These are phyloP conservation scores for Yponomeuta plumbellus DNA, from an alignment of 2,888 invertebrate genomes.

Conservation along the genomic window DNA sequence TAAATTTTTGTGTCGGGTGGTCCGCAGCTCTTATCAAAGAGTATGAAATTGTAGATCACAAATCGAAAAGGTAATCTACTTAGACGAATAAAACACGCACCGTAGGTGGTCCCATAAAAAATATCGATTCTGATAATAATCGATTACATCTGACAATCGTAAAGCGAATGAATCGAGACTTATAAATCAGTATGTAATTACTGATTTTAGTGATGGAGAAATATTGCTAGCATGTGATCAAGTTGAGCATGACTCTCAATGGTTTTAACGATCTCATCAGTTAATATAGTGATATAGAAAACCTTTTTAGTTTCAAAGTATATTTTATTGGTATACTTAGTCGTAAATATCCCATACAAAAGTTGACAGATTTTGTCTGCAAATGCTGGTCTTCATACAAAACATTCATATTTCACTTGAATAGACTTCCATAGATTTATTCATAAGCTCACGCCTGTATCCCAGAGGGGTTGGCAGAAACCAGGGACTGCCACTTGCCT, in stretches of 20 bases:
- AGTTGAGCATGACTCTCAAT: not conserved
- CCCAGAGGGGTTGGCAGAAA: too few species aligned
- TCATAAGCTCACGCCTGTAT: too few species aligned
- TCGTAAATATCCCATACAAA: not conserved
- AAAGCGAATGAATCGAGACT: slow-evolving; percentile 41
- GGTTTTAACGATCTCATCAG: slow-evolving; percentile 1
- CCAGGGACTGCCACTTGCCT: too few species aligned
- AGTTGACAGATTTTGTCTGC: too few species aligned
- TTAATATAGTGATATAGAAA: not conserved
- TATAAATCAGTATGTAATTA: slow-evolving; percentile 43
- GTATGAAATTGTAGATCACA: not conserved
- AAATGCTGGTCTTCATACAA: too few species aligned
- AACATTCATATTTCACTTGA: too few species aligned
- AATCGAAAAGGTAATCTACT: not conserved
- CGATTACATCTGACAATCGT: slow-evolving; percentile 41
- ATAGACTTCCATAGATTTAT: too few species aligned
- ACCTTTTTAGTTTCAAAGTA: not conserved
- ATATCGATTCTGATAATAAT: slow-evolving; percentile 32
- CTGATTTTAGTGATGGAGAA: slow-evolving; percentile 28
- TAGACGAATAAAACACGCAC: slow-evolving; percentile 9
- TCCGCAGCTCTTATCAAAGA: not conserved
- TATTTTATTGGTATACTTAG: not conserved
- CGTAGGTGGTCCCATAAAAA: slow-evolving; percentile 27
- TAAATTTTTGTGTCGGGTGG: not conserved
- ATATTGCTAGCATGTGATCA: not conserved